Evolutionary conservation across 92 coral and sea anemone genomes (phyloP).

Genomic region (Plumapathes pennacea): DNA sequence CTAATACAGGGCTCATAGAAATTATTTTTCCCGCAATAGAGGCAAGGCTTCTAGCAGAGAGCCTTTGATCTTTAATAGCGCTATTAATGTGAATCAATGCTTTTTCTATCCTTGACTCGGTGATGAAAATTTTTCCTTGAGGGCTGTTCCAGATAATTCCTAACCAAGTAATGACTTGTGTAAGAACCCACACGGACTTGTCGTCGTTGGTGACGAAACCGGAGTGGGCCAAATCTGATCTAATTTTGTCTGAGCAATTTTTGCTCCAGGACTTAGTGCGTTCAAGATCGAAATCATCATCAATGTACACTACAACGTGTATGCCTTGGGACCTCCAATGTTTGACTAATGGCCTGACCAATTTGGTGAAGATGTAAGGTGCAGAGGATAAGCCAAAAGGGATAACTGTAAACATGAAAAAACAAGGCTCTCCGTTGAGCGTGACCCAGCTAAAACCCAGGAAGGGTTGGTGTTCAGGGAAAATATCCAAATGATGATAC

Average conservation of each 20-base stretch:
- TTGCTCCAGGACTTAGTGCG: conserved; percentile 1
- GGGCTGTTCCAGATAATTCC: conserved; percentile 31
- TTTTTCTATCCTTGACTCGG: conserved; percentile 19
- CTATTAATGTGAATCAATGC: neutral
- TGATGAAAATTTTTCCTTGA: conserved; percentile 18
- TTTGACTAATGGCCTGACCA: conserved; percentile 33
- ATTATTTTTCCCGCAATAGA: conserved; percentile 30
- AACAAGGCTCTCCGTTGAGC: conserved; percentile 7
- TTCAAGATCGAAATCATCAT: conserved; percentile 23
- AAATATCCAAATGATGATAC: conserved; percentile 20
- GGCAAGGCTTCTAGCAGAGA: conserved; percentile 35
- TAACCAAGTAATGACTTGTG: conserved; percentile 14
- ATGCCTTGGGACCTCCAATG: conserved; percentile 40
- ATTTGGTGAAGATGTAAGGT: conserved; percentile 48
- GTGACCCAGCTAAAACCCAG: conserved; percentile 18
- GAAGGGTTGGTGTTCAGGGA: conserved; percentile 34
- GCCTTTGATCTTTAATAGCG: neutral
- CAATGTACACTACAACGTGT: conserved; percentile 24
- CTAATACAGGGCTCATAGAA: conserved; percentile 45
- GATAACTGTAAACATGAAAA: conserved; percentile 44
- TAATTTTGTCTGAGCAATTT: conserved; percentile 4
- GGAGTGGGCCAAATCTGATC: conserved; percentile 17
- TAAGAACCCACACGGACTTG: conserved; percentile 27
- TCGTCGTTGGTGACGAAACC: conserved; percentile 36
- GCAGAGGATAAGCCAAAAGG: conserved; percentile 43